Percentiles rank a stretch among this genome's conserved stretches.
Evolutionary conservation across 2,113 vertebrate genomes (phyloP).

Genomic region (Pampusana beccarii): DNA sequence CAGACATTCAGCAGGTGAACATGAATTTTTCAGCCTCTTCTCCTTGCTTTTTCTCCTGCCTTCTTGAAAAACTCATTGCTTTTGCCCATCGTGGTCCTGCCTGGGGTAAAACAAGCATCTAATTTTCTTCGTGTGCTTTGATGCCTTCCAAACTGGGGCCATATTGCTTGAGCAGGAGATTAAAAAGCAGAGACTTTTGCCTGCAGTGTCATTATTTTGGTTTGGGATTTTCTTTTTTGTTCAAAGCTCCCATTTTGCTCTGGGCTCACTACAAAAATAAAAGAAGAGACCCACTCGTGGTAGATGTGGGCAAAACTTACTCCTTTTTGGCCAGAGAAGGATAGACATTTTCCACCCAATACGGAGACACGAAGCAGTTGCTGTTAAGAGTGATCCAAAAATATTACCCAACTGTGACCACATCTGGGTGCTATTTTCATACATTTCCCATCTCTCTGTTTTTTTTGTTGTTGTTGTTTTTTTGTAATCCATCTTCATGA

Average conservation of each 20-base stretch:
- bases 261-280: conserved; percentile 54
- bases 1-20: neutral
- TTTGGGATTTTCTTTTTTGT: conserved; percentile 33
- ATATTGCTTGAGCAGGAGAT: conserved; percentile 1
- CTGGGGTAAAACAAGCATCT: conserved; percentile 1
- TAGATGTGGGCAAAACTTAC: conserved; percentile 52
- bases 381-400: conserved; percentile 12
- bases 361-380: neutral
- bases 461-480: neutral
- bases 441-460: neutral
- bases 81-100: neutral
- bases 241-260: conserved; percentile 53
- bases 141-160: neutral
- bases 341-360: conserved; percentile 58
- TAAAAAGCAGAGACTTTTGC: conserved; percentile 26
- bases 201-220: conserved; percentile 45
- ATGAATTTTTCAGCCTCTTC: neutral
- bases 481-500: neutral
- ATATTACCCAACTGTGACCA: conserved; percentile 7
- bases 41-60: neutral
- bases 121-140: neutral
- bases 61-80: neutral
- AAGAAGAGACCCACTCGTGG: conserved; percentile 47
- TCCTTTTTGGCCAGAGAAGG: conserved; percentile 36
- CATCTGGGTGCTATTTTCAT: conserved; percentile 40